These are phyloP conservation scores for Epistrophella euchroma DNA, from an alignment of 2,888 invertebrate genomes.

Conservation along the genomic window DNA sequence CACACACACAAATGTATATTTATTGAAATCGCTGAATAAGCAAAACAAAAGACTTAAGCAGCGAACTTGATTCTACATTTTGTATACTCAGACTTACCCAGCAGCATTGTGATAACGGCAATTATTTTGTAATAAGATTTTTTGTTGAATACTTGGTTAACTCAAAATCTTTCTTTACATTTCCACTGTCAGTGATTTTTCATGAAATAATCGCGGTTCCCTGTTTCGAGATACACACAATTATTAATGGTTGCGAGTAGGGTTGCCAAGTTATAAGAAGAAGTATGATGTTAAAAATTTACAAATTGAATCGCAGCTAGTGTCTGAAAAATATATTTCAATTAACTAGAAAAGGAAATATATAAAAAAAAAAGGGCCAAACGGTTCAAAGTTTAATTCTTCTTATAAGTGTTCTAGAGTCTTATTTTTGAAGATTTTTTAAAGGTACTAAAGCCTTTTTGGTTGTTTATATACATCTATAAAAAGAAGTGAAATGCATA, in stretches of 20 bases:
- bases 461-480: too few species aligned
- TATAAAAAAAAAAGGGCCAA: too few species aligned
- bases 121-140: conserved; percentile 38
- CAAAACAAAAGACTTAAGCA: conserved; percentile 64
- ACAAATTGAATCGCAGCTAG: neutral
- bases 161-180: conserved; percentile 31
- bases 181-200: conserved; percentile 31
- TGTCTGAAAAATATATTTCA: too few species aligned
- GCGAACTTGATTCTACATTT: conserved; percentile 63
- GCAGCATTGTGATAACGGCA: conserved; percentile 48
- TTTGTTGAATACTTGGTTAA: neutral
- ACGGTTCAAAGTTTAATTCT: too few species aligned
- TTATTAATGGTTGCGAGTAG: neutral
- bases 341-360: too few species aligned
- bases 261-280: neutral
- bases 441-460: too few species aligned
- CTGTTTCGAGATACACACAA: conserved; percentile 32
- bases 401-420: too few species aligned
- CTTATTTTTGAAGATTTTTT: too few species aligned
- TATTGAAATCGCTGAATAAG: conserved; percentile 1
- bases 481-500: too few species aligned
- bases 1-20: neutral
- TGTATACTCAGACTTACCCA: neutral
- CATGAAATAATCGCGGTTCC: conserved; percentile 6
- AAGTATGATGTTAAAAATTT: neutral